Conservation (phyloP, 2,113 vertebrate species). For the Nansenia antarctica region DNA sequence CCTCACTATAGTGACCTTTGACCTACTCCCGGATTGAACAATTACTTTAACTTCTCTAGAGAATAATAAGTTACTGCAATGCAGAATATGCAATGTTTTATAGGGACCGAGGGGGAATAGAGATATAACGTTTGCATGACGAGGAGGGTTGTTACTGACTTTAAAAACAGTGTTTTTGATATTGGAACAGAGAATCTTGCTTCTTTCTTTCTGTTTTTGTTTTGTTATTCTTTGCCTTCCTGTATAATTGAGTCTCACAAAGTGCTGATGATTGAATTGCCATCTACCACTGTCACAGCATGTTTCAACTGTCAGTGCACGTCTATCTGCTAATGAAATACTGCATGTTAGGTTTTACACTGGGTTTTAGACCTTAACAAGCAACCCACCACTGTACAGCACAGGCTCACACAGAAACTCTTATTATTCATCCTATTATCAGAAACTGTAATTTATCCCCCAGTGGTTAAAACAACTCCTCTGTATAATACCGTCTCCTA, state of each 20-base stretch:
- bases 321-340: constrained; percentile 40
- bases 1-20: constrained; percentile 52
- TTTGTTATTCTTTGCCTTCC: constrained; percentile 54
- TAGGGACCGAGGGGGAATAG: constrained; percentile 53
- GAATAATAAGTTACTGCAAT: constrained; percentile 81
- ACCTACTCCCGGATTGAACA: constrained; percentile 61
- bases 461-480: constrained; percentile 12
- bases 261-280: constrained; percentile 31
- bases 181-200: constrained; percentile 49
- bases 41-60: constrained; percentile 79
- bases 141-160: constrained; percentile 69
- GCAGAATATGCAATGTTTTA: constrained; percentile 78
- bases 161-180: constrained; percentile 65
- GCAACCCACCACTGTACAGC: constrained; percentile 63
- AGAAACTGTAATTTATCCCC: constrained; percentile 21
- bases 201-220: constrained; percentile 28
- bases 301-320: constrained; percentile 36
- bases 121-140: constrained; percentile 67
- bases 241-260: constrained; percentile 33
- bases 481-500: constrained; percentile 11
- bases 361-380: constrained; percentile 46
- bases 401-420: constrained; percentile 46
- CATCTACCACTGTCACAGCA: constrained; percentile 43
- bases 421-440: constrained; percentile 20
- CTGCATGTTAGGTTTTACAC: constrained; percentile 67